Evolutionary conservation across 2,113 vertebrate genomes (phyloP).

Genomic region (Sarotherodon lohbergeri): DNA sequence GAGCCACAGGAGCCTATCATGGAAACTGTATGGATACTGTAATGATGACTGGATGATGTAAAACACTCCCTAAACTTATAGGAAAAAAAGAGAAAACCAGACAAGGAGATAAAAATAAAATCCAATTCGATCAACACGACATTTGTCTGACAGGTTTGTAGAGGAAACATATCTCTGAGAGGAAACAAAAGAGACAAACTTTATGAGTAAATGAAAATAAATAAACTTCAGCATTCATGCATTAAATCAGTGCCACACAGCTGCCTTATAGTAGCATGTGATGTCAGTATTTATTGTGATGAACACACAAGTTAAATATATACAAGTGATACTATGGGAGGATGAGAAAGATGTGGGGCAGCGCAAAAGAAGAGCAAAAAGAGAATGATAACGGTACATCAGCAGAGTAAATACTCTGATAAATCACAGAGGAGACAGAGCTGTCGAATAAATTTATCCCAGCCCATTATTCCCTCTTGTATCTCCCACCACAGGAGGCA

Average conservation of each 20-base stretch:
- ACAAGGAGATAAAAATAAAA: background rate
- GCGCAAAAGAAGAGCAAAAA: background rate
- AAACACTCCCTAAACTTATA: background rate
- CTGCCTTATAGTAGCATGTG: background rate
- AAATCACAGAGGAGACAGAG: slow-evolving; percentile 44
- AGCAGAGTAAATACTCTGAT: slow-evolving; percentile 52
- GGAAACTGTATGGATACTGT: background rate
- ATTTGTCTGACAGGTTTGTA: background rate
- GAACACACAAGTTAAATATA: background rate
- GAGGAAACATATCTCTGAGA: background rate
- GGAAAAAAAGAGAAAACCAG: background rate
- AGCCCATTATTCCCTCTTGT: slow-evolving; percentile 17
- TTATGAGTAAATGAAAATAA: slow-evolving; percentile 16
- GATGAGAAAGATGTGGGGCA: background rate
- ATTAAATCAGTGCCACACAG: slow-evolving; percentile 11
- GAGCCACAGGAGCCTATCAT: background rate
- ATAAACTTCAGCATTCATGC: background rate
- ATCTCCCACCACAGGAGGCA: slow-evolving; percentile 44
- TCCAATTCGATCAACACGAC: background rate
- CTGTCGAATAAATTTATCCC: slow-evolving; percentile 51
- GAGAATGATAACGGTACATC: slow-evolving; percentile 42
- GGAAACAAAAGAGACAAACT: background rate
- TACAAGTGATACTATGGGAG: background rate
- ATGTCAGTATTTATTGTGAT: slow-evolving; percentile 8
- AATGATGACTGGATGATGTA: background rate